Conservation (phyloP, 2,888 invertebrate species). For the Sphinx pinastri region DNA sequence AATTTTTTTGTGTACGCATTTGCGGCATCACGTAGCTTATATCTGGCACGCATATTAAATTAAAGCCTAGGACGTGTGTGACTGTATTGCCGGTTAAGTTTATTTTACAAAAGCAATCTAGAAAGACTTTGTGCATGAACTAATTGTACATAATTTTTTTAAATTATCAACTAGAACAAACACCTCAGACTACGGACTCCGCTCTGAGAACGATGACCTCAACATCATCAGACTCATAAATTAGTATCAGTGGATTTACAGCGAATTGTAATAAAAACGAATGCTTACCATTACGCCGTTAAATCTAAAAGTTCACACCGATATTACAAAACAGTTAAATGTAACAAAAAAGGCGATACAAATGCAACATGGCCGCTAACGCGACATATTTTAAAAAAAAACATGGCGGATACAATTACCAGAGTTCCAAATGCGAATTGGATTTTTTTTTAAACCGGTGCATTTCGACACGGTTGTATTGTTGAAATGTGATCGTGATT, state of each 20-base stretch:
- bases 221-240: neutral
- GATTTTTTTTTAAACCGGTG: conserved; percentile 41
- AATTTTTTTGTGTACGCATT: conserved; percentile 28
- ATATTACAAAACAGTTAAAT: conserved; percentile 1
- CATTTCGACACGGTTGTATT: conserved; percentile 47
- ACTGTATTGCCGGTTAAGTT: conserved; percentile 7
- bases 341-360: conserved; percentile 36
- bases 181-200: neutral
- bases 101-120: neutral
- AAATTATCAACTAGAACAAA: no score
- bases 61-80: conserved; percentile 24
- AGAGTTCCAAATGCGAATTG: conserved; percentile 41
- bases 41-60: conserved; percentile 20
- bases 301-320: neutral
- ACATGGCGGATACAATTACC: conserved; percentile 68
- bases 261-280: neutral
- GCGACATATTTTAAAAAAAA: conserved; percentile 47
- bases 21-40: conserved; percentile 13
- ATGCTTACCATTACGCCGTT: neutral
- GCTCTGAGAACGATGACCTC: neutral
- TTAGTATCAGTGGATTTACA: neutral
- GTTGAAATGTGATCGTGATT: conserved; percentile 47
- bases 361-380: conserved; percentile 56
- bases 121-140: neutral
- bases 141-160: no score